These are phyloP conservation scores for Plecturocebus donacophilus DNA, from an alignment of 2,113 vertebrate species.

Conservation along the genomic window DNA sequence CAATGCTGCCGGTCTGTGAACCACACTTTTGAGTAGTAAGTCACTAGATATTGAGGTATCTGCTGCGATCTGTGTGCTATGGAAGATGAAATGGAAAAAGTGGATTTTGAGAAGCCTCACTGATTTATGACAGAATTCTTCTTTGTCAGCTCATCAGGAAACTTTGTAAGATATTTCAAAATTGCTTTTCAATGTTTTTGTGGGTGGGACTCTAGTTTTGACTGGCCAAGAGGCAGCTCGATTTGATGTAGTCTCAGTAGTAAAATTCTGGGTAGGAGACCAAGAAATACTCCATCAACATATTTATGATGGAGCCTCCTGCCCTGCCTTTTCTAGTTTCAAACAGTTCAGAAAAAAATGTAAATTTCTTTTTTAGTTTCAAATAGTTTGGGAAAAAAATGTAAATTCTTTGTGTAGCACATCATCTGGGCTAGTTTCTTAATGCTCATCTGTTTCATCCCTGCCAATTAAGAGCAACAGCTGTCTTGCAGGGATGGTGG, in stretches of 20 bases:
- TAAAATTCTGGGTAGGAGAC: slow-evolving; percentile 27
- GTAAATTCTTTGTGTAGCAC: slow-evolving; percentile 70
- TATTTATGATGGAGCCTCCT: background rate
- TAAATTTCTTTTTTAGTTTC: slow-evolving; percentile 62
- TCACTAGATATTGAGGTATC: background rate
- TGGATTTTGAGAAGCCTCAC: slow-evolving; percentile 7
- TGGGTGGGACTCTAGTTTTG: background rate
- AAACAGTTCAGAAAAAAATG: background rate
- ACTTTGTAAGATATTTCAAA: slow-evolving; percentile 39
- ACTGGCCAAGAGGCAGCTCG: slow-evolving; percentile 2
- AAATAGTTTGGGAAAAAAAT: slow-evolving; percentile 59
- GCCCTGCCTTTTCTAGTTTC: background rate
- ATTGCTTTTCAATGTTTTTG: slow-evolving; percentile 27
- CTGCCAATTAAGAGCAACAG: slow-evolving; percentile 79
- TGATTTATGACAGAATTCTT: slow-evolving; percentile 37
- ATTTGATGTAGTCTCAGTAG: background rate
- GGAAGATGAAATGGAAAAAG: background rate
- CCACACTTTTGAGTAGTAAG: background rate
- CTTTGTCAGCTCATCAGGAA: slow-evolving; percentile 13
- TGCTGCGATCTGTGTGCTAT: background rate
- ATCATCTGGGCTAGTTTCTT: slow-evolving; percentile 71
- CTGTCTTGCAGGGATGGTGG: slow-evolving; percentile 78
- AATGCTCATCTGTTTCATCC: slow-evolving; percentile 57
- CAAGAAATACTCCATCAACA: background rate
- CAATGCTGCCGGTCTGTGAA: background rate